These are phyloP conservation scores for Eulemur rufifrons DNA, from an alignment of 2,113 vertebrate genomes.

Conservation along the genomic window DNA sequence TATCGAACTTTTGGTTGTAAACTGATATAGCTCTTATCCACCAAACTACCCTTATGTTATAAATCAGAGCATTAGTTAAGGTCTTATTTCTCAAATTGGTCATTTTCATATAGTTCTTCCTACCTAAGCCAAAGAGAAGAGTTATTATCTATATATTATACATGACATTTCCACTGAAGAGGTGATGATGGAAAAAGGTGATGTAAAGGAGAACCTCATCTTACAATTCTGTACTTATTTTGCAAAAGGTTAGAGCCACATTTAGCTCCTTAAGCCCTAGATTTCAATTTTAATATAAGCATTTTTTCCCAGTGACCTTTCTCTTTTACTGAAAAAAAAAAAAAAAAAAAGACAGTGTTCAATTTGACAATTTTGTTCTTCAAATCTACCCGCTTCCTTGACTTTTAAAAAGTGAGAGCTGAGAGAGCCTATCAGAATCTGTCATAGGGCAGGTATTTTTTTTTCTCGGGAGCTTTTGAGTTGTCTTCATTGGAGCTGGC, in stretches of 20 bases:
- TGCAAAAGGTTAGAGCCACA: constrained; percentile 68
- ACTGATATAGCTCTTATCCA: constrained; percentile 7
- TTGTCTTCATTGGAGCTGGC: not conserved
- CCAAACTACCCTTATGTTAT: constrained; percentile 53
- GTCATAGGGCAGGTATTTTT: not conserved
- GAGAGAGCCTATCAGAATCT: not conserved
- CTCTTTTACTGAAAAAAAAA: not conserved
- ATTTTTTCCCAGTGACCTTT: constrained; percentile 71
- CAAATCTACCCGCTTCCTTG: constrained; percentile 37
- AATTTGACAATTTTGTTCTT: constrained; percentile 66
- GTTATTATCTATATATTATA: constrained; percentile 35
- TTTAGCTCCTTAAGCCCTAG: constrained; percentile 58
- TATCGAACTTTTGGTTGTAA: constrained; percentile 61
- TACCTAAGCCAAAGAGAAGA: not conserved
- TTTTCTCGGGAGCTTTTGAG: not conserved
- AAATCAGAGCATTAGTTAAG: constrained; percentile 44
- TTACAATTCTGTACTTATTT: constrained; percentile 61
- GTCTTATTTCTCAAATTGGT: constrained; percentile 17
- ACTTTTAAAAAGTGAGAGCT: constrained; percentile 54
- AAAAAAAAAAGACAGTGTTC: constrained; percentile 34
- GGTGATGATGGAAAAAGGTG: not conserved
- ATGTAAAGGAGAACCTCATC: constrained; percentile 25
- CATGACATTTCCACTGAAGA: constrained; percentile 59
- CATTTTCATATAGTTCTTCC: constrained; percentile 40
- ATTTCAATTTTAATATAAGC: constrained; percentile 75